These are phyloP conservation scores for Syngnathus rostellatus DNA, from an alignment of 2,797 vertebrate species.

Conservation along the genomic window DNA sequence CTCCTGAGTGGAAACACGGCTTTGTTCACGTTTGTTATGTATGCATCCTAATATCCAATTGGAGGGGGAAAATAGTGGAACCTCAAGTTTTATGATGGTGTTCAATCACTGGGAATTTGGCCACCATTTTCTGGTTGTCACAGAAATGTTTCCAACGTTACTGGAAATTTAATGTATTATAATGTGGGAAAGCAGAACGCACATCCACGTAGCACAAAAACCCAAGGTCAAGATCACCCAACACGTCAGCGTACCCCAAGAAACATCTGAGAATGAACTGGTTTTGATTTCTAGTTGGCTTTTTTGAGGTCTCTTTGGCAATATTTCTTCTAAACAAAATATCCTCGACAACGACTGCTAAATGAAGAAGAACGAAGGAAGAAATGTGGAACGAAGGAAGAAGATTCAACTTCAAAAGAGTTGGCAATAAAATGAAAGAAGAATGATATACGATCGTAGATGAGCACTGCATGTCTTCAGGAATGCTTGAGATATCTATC, in stretches of 20 bases:
- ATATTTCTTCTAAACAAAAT: background rate
- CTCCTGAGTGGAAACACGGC: background rate
- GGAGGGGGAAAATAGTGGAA: background rate
- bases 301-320: background rate
- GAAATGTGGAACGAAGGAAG: no score
- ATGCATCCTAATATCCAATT: background rate
- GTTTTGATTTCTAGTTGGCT: background rate
- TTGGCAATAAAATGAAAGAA: no score
- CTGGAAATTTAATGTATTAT: background rate
- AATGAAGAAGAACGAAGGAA: background rate
- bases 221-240: background rate
- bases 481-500: background rate
- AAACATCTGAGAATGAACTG: background rate
- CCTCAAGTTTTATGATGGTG: background rate
- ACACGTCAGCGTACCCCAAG: background rate
- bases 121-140: slow-evolving; percentile 1
- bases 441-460: no score
- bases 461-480: background rate
- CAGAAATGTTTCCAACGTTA: background rate
- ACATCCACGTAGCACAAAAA: background rate
- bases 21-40: background rate
- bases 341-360: background rate
- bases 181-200: background rate
- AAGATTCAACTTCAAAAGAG: no score
- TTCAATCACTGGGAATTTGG: background rate